Conservation (phyloP, 2,888 invertebrate species). For the Eurois occulta region DNA sequence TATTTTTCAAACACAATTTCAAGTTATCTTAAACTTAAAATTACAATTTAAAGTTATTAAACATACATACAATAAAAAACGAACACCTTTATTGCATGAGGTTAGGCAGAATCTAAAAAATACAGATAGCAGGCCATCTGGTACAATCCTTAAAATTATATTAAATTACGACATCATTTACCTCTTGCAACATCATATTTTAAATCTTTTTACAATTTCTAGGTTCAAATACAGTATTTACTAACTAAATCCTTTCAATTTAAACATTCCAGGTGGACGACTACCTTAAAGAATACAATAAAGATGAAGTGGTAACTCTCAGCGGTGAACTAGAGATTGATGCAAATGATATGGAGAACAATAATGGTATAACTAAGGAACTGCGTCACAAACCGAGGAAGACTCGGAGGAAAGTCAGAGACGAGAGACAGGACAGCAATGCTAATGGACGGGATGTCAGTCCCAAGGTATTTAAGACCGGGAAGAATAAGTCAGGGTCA, state of each 20-base stretch:
- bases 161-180: neutral
- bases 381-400: slow-evolving; percentile 85
- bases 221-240: neutral
- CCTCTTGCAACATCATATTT: no score
- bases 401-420: slow-evolving; percentile 84
- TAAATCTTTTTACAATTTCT: neutral
- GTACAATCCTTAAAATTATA: neutral
- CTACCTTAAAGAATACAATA: slow-evolving; percentile 88
- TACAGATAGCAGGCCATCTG: neutral
- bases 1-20: neutral
- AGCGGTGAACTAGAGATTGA: slow-evolving; percentile 89
- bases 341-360: slow-evolving; percentile 86
- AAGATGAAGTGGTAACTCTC: slow-evolving; percentile 87
- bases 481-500: slow-evolving; percentile 77
- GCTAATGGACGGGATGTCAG: slow-evolving; percentile 85
- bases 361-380: slow-evolving; percentile 84
- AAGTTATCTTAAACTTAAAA: no score
- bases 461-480: slow-evolving; percentile 87
- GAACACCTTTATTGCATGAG: neutral
- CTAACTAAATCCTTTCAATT: neutral
- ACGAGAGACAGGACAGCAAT: slow-evolving; percentile 83
- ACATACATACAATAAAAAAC: neutral
- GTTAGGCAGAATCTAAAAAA: neutral
- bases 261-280: slow-evolving; percentile 83
- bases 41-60: no score